Percentiles rank a stretch among this genome's conserved stretches.
These are phyloP conservation scores for Emydoidea blandingii DNA, from an alignment of 2,797 vertebrate species.

Conservation along the genomic window DNA sequence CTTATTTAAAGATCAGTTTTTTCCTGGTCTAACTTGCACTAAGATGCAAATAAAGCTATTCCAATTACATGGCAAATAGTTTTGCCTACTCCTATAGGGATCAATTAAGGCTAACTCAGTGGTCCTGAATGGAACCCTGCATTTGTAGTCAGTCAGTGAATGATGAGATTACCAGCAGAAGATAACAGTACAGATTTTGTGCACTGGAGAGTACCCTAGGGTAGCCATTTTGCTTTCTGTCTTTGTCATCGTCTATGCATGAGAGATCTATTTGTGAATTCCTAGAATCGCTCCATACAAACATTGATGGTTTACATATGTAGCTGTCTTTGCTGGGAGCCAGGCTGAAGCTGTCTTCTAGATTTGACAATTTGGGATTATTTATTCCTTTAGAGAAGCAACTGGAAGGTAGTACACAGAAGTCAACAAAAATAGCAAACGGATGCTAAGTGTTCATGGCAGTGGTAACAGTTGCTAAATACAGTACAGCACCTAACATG, in stretches of 20 bases:
- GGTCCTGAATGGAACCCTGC: neutral
- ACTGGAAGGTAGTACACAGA: conserved; percentile 29
- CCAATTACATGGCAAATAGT: neutral
- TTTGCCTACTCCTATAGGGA: rapidly evolving
- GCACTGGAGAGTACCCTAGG: neutral
- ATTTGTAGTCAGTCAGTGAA: neutral
- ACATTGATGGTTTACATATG: conserved; percentile 11
- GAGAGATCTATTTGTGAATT: neutral
- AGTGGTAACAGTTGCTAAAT: conserved; percentile 41
- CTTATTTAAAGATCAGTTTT: neutral
- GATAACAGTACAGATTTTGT: neutral
- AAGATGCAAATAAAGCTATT: rapidly evolving
- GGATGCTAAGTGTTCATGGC: neutral
- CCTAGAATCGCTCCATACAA: conserved; percentile 20
- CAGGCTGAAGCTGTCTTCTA: conserved; percentile 20
- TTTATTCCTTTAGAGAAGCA: conserved; percentile 51
- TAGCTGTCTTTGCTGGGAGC: conserved; percentile 49
- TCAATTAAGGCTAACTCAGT: neutral
- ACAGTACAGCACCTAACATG: conserved; percentile 3
- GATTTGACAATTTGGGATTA: conserved; percentile 50
- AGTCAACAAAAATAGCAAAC: conserved; percentile 14
- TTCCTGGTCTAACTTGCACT: neutral
- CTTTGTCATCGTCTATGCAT: neutral
- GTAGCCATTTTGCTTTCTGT: neutral
- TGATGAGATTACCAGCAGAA: neutral